Evolutionary conservation across 2,113 vertebrate species (phyloP), one percentile per base, ranked within the genome.

Genomic region (Climacteris rufus): DNA sequence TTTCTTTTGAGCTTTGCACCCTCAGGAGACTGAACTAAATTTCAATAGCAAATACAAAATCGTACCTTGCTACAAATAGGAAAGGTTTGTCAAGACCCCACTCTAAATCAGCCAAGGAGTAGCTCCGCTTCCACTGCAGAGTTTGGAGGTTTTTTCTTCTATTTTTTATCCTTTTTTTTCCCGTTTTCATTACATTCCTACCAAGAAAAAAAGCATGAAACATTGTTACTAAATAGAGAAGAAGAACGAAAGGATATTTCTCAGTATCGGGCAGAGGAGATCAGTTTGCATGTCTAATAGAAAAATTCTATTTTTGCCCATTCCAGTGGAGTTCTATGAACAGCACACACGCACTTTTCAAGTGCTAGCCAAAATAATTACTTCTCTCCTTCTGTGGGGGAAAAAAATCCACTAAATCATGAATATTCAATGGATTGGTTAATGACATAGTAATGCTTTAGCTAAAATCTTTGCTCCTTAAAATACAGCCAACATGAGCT

Each of bases 321-420:
- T 31, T 35, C 39, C 52, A 47, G 75, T 13, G 24, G 50, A 91
- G 78, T 72, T 87, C 82, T 77, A 70, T 84, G 78, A 91, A 69
- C n/a, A 66, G 74, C 75, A 50, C 85, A 74, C 61, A 70, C 3
- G 2, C 50, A 25, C 76, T 91, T 82, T 69, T 72, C 83, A 78
- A 93, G 71, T 86, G 83, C 88, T 63, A 90, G 90, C 95, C 93
- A 94, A 97, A 96, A 96, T 93, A 94, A 94, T 96, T 86, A 93
- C 75, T 96, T 90, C 47, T 85, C 42, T 80, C 57, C 66, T 94
- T 88, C 91, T 81, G 82, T 23, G 37, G 80, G 76, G 47, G 5
- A 6, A 15, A 52, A 72, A 89, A 71, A 49, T 63, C 56, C 79
- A 59, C 65, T 80, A 88, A 93, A 96, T 81, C 85, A 91, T 97